Evolutionary conservation across 2,113 vertebrate genomes (phyloP), one percentile per base, ranked within the genome.

Genomic region (Origma solitaria): DNA sequence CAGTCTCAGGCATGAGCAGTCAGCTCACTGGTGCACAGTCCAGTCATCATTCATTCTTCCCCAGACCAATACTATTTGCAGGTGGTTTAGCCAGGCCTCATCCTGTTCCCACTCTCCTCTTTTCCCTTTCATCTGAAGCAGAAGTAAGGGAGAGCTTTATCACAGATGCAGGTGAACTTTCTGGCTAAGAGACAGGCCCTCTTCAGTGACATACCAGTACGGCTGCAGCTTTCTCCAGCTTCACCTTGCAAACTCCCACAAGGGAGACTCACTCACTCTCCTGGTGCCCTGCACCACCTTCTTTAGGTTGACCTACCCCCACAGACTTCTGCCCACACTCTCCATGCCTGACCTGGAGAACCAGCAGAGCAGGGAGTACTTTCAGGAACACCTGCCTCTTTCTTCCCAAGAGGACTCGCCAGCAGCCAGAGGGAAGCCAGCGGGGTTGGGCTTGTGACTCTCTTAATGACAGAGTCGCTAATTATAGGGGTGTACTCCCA

Each of bases 331-430:
- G 51, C 47, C 45, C 6, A 44, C 0, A 0, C 8, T 80, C n/a
- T 71, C 58, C 58, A 50, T 35, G 47, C 24, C 11, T 50, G 50
- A 79, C 65, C 65, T 50, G 50, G 50, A 82, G 70, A 94, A 86
- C 33, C 51, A 65, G 77, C 47, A 70, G 72, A 92, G 68, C 37
- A 76, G n/a, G 23, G 49, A 72, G 17, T 49, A 58, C 44, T 68
- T 72, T 62, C 35, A 72, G 49, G 37, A 44, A 37, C 62, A 81
- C 16, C 24, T 38, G 49, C 33, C 38, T 64, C 35, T 62, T 76
- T 31, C 13, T 19, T n/a, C 37, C 20, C 44, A 37, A 57, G 11
- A 28, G 14, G 30, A 44, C n/a, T 54, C 0, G 0, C 23, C 15
- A 83, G 62, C 16, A 90, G 58, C 22, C 53, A 62, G 17, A 30